A percentile compares a stretch with the other conserved stretches of the same genome.
phyloP scores from a whole-genome alignment of 2,888 invertebrate species.

The Xestobium rufovillosum region DNA sequence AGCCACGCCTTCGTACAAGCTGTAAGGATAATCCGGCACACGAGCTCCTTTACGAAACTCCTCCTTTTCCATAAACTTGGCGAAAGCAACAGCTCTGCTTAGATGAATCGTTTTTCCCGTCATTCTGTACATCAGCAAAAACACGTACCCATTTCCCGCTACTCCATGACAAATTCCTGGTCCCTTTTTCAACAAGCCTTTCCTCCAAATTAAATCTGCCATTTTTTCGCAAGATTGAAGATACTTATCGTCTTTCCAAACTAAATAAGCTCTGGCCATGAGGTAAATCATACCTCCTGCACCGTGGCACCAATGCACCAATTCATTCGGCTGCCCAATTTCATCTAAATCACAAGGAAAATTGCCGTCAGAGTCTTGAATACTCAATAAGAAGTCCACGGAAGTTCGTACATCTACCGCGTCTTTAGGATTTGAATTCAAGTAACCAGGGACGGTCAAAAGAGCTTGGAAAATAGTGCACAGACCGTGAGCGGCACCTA shows the following conservation, averaged over 20 bases:
- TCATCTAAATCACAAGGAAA: slow-evolving; percentile 60
- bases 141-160: slow-evolving; percentile 75
- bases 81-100: slow-evolving; percentile 68
- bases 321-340: slow-evolving; percentile 53
- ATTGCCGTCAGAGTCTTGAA: slow-evolving; percentile 50
- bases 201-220: slow-evolving; percentile 73
- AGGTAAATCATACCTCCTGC: slow-evolving; percentile 76
- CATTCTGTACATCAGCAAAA: slow-evolving; percentile 66
- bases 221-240: slow-evolving; percentile 58
- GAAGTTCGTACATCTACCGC: slow-evolving; percentile 54
- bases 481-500: slow-evolving; percentile 66
- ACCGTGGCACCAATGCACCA: slow-evolving; percentile 90
- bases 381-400: slow-evolving; percentile 57
- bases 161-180: slow-evolving; percentile 88
- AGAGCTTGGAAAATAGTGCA: slow-evolving; percentile 60
- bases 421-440: slow-evolving; percentile 47
- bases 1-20: slow-evolving; percentile 79
- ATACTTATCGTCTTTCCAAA: slow-evolving; percentile 68
- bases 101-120: slow-evolving; percentile 64
- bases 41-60: slow-evolving; percentile 61
- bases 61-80: slow-evolving; percentile 61
- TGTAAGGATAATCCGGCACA: slow-evolving; percentile 73
- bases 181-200: slow-evolving; percentile 77
- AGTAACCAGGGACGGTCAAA: slow-evolving; percentile 52
- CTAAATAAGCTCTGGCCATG: slow-evolving; percentile 70